phyloP scores from a whole-genome alignment of 64 coral and sea anemone genomes.

The Exaiptasia diaphana region DNA sequence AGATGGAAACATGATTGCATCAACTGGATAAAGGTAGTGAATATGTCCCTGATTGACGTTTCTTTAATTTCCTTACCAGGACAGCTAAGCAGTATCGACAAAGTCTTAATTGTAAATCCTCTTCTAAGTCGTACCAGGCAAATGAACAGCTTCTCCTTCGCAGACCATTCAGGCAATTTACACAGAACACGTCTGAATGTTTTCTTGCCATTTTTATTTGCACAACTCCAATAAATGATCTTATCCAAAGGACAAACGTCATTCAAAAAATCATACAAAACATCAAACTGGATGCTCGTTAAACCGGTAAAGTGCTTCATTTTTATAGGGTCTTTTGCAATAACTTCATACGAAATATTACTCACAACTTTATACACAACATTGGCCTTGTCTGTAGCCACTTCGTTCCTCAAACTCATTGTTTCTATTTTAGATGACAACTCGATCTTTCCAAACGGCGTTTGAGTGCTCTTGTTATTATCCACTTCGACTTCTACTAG shows the following conservation, averaged over 20 bases:
- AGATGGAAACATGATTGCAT: constrained; percentile 56
- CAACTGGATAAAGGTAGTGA: constrained; percentile 57
- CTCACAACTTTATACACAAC: neutral
- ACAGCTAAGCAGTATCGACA: constrained; percentile 29
- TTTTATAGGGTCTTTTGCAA: no score
- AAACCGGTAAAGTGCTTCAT: constrained; percentile 38
- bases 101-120: constrained; percentile 52
- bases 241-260: constrained; percentile 13
- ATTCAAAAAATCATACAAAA: constrained; percentile 5
- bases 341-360: constrained; percentile 9
- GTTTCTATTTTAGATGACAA: constrained; percentile 38
- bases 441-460: neutral
- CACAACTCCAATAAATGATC: neutral
- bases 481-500: neutral
- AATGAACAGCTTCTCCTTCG: constrained; percentile 38
- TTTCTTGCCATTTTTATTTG: neutral
- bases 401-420: constrained; percentile 35
- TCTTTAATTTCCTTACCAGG: constrained; percentile 35
- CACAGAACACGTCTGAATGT: neutral
- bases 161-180: constrained; percentile 10
- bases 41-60: constrained; percentile 46
- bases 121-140: constrained; percentile 40
- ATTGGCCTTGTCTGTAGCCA: neutral
- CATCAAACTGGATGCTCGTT: constrained; percentile 21
- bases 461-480: neutral